Percentiles rank a stretch among this genome's conserved stretches.
These are phyloP conservation scores for Oreochromis niloticus DNA, from an alignment of 2,113 vertebrate genomes.

Conservation along the genomic window DNA sequence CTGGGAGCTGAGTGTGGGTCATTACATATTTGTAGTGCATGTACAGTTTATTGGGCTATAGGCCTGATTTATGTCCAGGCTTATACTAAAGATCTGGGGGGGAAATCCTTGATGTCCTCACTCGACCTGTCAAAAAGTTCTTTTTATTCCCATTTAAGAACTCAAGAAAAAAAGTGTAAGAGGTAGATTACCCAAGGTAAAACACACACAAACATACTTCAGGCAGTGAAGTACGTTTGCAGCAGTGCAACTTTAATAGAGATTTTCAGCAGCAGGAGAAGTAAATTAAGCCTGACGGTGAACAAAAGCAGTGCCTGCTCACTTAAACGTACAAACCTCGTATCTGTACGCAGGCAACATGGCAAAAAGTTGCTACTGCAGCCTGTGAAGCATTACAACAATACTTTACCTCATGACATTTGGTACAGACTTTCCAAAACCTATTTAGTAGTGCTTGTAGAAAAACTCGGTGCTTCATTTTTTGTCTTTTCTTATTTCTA, in stretches of 20 bases:
- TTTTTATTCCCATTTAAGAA: background rate
- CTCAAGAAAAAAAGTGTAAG: background rate
- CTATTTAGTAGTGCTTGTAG: rapidly evolving
- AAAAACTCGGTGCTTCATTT: background rate
- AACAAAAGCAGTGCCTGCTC: background rate
- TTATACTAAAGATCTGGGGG: background rate
- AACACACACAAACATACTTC: background rate
- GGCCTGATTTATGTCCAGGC: rapidly evolving
- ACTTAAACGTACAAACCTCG: background rate
- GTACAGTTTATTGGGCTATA: background rate
- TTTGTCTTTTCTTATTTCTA: background rate
- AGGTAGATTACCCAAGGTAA: background rate
- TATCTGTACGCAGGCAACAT: background rate
- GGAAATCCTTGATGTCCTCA: background rate
- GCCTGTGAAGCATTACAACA: background rate
- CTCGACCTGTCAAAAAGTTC: background rate
- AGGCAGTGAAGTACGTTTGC: background rate
- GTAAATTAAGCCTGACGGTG: background rate
- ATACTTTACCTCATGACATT: rapidly evolving
- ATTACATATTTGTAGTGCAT: background rate
- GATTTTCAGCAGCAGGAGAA: background rate
- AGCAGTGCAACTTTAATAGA: background rate
- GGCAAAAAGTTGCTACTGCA: background rate
- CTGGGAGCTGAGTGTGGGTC: background rate
- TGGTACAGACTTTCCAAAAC: background rate